These are phyloP conservation scores for Cassiopea xamachana DNA, from an alignment of 30 jellyfish, hydroid and myxozoan species.

Conservation along the genomic window DNA sequence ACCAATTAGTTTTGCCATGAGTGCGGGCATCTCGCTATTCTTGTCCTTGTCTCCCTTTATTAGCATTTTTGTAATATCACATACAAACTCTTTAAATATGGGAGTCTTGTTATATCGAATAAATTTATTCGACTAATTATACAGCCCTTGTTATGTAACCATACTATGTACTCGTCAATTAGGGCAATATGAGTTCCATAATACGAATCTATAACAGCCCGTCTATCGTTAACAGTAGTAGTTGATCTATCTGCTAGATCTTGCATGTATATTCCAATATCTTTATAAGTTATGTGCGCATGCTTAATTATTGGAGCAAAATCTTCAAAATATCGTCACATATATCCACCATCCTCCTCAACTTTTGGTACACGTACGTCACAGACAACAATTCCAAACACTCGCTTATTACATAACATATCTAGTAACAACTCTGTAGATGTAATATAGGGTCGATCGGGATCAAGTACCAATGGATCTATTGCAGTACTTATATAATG, in stretches of 20 bases:
- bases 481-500: neutral
- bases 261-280: slow-evolving; percentile 21
- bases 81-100: neutral
- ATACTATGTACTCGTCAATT: neutral
- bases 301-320: slow-evolving; percentile 41
- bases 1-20: slow-evolving; percentile 4
- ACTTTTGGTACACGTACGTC: neutral
- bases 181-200: neutral
- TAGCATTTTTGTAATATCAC: neutral
- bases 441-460: neutral
- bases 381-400: neutral
- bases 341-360: neutral
- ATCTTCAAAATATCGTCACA: neutral
- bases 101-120: neutral
- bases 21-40: neutral
- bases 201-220: slow-evolving; percentile 25
- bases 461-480: neutral
- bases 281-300: neutral
- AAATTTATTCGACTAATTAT: neutral
- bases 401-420: too few relatives aligned
- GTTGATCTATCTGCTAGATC: neutral
- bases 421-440: neutral
- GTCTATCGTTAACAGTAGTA: neutral
- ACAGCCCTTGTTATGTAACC: neutral
- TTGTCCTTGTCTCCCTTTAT: slow-evolving; percentile 4